Percentiles rank a stretch among this genome's conserved stretches.
Conservation (phyloP, 2,797 vertebrate genomes). For the Girardinus metallicus region DNA sequence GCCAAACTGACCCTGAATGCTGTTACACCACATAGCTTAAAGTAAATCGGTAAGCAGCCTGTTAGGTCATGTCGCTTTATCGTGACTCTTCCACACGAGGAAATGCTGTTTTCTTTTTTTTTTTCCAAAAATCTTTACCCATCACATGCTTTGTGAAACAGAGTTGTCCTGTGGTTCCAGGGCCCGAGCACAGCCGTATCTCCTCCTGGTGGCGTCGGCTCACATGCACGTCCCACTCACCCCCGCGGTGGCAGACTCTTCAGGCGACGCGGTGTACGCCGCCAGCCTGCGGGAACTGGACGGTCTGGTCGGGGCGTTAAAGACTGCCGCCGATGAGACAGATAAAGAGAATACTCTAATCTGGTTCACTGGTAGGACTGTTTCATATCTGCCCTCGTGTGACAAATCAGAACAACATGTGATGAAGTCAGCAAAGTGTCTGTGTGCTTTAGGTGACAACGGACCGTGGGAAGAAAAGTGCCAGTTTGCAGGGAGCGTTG, state of each 20-base stretch:
- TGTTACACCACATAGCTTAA: neutral
- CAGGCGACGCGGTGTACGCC: conserved; percentile 66
- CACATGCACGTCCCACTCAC: conserved; percentile 95
- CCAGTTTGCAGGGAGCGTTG: conserved; percentile 88
- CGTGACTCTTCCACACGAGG: neutral
- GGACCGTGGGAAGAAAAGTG: conserved; percentile 98
- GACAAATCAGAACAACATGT: neutral
- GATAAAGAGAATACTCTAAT: conserved; percentile 85
- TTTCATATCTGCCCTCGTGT: neutral
- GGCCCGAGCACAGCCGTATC: conserved; percentile 82
- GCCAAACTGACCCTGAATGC: neutral
- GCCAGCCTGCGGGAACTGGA: conserved; percentile 91
- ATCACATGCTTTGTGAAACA: neutral
- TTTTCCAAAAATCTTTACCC: neutral
- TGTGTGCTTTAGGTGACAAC: conserved; percentile 87
- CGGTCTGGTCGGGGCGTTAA: conserved; percentile 85
- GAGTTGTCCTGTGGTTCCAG: conserved; percentile 67
- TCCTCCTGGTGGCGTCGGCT: conserved; percentile 90
- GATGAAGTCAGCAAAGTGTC: conserved; percentile 1
- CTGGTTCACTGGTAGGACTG: conserved; percentile 88
- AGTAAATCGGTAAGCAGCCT: neutral
- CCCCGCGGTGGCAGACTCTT: neutral
- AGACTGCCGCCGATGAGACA: conserved; percentile 69
- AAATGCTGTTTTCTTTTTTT: neutral
- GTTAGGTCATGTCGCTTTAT: conserved; percentile 12